Percentiles rank a stretch among this genome's conserved stretches.
phyloP scores from a whole-genome alignment of 2,113 vertebrate genomes.

The Mola mola region DNA sequence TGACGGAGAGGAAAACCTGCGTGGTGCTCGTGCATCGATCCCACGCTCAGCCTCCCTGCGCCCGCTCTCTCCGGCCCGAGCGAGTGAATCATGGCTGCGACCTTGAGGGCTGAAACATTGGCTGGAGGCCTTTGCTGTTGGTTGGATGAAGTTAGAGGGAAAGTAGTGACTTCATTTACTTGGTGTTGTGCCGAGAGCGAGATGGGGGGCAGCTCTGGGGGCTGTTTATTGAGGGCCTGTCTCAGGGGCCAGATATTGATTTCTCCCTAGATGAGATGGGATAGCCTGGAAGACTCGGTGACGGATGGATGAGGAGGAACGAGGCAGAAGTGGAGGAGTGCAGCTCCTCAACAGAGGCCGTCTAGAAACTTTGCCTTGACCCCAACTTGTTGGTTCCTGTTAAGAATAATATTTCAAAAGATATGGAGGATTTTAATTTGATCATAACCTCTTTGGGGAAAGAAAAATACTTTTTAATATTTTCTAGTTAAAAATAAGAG shows the following conservation, averaged over 20 bases:
- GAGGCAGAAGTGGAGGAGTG: constrained; percentile 59
- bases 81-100: constrained; percentile 49
- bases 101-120: constrained; percentile 66
- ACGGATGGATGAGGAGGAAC: constrained; percentile 66
- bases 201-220: constrained; percentile 52
- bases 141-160: constrained; percentile 75
- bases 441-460: too few relatives aligned
- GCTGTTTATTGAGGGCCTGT: constrained; percentile 75
- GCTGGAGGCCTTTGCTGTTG: constrained; percentile 43
- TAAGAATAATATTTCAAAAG: constrained; percentile 9
- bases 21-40: too few relatives aligned
- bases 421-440: constrained; percentile 8
- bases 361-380: constrained; percentile 50
- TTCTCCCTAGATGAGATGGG: constrained; percentile 77
- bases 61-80: neutral
- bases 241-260: constrained; percentile 76
- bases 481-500: too few relatives aligned
- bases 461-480: too few relatives aligned
- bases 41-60: too few relatives aligned
- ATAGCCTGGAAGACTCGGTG: constrained; percentile 70
- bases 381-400: constrained; percentile 4
- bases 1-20: too few relatives aligned
- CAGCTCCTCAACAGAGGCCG: constrained; percentile 43
- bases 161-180: constrained; percentile 77
- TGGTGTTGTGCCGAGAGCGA: constrained; percentile 55